Base-by-base conservation (phyloP, 1,140 invertebrate genomes). In the Ceratitis capitata region DNA sequence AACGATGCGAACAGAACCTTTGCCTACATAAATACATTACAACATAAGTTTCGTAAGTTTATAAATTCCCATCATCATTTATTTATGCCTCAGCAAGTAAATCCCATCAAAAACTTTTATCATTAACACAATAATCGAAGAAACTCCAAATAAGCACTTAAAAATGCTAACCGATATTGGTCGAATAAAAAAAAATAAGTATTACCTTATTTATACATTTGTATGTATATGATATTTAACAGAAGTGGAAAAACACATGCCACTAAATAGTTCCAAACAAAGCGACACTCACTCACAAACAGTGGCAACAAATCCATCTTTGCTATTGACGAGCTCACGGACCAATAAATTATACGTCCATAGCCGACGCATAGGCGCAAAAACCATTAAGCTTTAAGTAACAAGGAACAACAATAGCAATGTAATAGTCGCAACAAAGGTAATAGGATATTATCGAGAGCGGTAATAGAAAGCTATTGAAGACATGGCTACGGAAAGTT, bases 41-140 rank as follows among this genome's bases (percentile, higher is more conserved):
- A n/a, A n/a, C n/a, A n/a, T n/a, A n/a, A n/a, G n/a, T n/a, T n/a
- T n/a, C n/a, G n/a, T n/a, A n/a, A n/a, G n/a, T n/a, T n/a, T 7
- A 64, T 39, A 32, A 64, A 39, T 69, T 35, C 69, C 9, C 35
- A 78, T 78, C 69, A 78, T 14, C 69, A 78, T 26, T 78, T 78
- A 78, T 45, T 47, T 45, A 78, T 23, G 39, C 39, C 23, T 47
- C 16, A 78, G 39, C 35, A 42, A 47, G 69, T 78, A 78, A 78
- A 78, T 78, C 39, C 39, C 39, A 78, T 78, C 69, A 78, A 29
- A 78, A 78, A 78, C 69, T 78, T 78, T 78, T 78, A 19, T 78
- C 69, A 78, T 78, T 78, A 45, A 78, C 69, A 78, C 69, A 9
- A 39, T 78, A 78, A 78, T 78, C 69, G 39, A 78, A 78, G n/a